Evolutionary conservation across 2,797 vertebrate genomes (phyloP).

Genomic region (Poliocrania exsul): DNA sequence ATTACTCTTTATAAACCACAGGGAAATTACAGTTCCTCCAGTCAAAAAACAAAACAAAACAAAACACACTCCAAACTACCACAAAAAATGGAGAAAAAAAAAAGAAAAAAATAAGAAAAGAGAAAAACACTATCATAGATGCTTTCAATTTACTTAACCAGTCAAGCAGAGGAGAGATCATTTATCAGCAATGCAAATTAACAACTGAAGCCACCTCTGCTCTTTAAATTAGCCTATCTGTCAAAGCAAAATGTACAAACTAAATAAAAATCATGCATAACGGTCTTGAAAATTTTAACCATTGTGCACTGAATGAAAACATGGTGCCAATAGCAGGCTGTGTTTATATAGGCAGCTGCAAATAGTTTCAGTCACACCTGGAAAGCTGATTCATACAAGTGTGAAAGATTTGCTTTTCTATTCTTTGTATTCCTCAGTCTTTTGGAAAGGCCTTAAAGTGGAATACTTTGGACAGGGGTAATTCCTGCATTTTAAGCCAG

Average conservation of each 20-base stretch:
- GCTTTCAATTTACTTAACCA: background rate
- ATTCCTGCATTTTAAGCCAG: background rate
- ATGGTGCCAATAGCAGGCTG: background rate
- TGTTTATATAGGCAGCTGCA: background rate
- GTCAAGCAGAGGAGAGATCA: background rate
- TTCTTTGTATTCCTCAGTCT: background rate
- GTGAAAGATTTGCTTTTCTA: background rate
- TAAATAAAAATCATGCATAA: background rate
- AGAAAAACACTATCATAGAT: background rate
- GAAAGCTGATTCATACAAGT: background rate
- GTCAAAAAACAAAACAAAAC: background rate
- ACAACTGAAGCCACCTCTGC: background rate
- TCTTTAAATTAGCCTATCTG: background rate
- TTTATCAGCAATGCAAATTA: background rate
- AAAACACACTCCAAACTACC: no score
- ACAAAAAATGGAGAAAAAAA: no score
- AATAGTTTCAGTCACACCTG: background rate
- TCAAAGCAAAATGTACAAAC: background rate
- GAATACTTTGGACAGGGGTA: background rate
- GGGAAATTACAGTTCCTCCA: background rate
- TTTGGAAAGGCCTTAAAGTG: background rate
- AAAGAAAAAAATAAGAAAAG: background rate
- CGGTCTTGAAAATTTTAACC: background rate
- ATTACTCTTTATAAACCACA: background rate
- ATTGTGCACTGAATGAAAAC: background rate